Percentiles rank a stretch among this genome's conserved stretches.
Conservation (phyloP, 2,888 invertebrate genomes). For the Erebia palarica region DNA sequence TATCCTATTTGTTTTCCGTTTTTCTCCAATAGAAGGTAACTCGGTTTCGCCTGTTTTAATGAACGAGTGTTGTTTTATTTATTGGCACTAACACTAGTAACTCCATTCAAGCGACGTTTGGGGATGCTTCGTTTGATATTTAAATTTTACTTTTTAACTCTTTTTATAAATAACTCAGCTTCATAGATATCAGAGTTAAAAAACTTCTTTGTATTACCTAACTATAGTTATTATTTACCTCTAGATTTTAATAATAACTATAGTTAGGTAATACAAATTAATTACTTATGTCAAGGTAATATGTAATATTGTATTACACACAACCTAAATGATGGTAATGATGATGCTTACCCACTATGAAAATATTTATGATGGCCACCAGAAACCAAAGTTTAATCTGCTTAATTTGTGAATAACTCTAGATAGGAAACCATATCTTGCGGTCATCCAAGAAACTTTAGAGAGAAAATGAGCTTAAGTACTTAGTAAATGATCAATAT, state of each 20-base stretch:
- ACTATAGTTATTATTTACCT: no score
- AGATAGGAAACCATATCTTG: not conserved
- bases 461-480: not conserved
- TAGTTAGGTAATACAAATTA: no score
- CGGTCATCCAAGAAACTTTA: not conserved
- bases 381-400: not conserved
- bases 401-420: no score
- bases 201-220: no score
- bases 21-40: constrained; percentile 15
- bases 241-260: no score
- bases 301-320: no score
- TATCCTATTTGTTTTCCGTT: not conserved
- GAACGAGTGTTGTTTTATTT: constrained; percentile 38
- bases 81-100: constrained; percentile 9
- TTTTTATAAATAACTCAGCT: not conserved
- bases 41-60: constrained; percentile 36
- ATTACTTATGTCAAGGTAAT: no score
- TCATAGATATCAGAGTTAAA: not conserved
- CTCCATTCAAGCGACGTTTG: constrained; percentile 28
- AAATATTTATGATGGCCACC: not conserved
- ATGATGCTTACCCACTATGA: not conserved
- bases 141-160: constrained; percentile 5
- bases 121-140: constrained; percentile 16
- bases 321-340: not conserved
- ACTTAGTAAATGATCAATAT: not conserved